Evolutionary conservation across 2,113 vertebrate genomes (phyloP).

Genomic region (Psephotus haematonotus): DNA sequence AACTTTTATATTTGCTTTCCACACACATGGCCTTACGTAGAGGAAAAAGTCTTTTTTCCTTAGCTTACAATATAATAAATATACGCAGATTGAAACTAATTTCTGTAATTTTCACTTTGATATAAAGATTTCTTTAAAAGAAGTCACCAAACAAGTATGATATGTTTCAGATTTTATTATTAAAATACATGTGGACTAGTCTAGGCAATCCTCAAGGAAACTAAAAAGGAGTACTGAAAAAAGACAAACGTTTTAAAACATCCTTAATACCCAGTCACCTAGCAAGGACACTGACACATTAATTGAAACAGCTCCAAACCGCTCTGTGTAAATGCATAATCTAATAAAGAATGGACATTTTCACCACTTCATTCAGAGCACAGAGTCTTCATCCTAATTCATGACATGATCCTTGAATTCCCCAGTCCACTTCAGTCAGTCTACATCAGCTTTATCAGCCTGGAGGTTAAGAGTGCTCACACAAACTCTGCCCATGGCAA

Average conservation of each 20-base stretch:
- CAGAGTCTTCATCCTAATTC: background rate
- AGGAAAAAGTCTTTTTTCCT: background rate
- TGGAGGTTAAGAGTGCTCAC: background rate
- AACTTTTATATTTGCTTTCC: background rate
- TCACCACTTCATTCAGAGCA: background rate
- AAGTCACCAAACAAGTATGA: background rate
- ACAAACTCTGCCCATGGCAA: background rate
- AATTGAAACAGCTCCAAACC: background rate
- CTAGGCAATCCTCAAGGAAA: background rate
- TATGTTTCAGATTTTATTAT: background rate
- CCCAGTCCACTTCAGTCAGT: background rate
- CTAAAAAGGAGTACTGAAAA: background rate
- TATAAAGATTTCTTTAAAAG: background rate
- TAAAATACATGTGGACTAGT: background rate
- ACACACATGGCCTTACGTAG: rapidly evolving
- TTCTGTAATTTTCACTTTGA: background rate
- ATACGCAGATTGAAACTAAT: background rate
- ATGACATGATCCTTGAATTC: background rate
- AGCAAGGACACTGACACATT: background rate
- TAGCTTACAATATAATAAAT: background rate
- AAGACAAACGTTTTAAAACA: background rate
- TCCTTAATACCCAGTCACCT: background rate
- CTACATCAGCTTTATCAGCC: background rate
- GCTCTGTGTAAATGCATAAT: rapidly evolving
- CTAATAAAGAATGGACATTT: background rate